Base-by-base conservation (phyloP, 2,113 vertebrate genomes). In the Etia nguti region DNA sequence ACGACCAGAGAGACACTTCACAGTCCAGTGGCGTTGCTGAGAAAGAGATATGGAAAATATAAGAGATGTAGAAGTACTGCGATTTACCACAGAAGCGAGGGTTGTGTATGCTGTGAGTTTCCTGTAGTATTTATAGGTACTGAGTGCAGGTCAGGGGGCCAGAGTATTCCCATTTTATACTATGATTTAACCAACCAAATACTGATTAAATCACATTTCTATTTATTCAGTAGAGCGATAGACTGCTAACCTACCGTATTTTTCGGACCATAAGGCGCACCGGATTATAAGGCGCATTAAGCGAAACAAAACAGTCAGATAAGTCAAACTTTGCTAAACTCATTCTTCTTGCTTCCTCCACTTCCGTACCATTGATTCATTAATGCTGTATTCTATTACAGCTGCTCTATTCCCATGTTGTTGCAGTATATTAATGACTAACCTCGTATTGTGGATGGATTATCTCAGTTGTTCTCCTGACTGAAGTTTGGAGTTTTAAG, bases 11-110 rank as follows among this genome's bases (percentile, higher is more conserved):
- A 9, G 97, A 96, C 68, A 97, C 96, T 87, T 96, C 96, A 75
- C 97, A 97, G 94, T 97, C 97, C 86, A 97, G 87, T 5, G 97
- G 97, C 5, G 96, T 97, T 22, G 84, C 96, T 97, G 93, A 10
- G 80, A 77, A 87, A 4, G 1, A 81, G 5, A 22, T 20, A 29
- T 80, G 11, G 55, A 54, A 65, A 12, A 86, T 13, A 85, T 11
- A 4, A 55, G 68, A 46, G 38, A 46, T 22, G 65, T n/a, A 16
- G n/a, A 82, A 75, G 38, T 46, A 81, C 54, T 57, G 52, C 13
- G 1, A 26, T 48, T 73, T 46, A 46, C 8, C 41, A 26, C 8
- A 20, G n/a, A 22, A 8, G 9, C 15, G 4, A 31, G 8, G 9
- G 24, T 6, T 55, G 29, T 38, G 31, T 43, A 15, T 38, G 13